Evolutionary conservation across 2,797 vertebrate genomes (phyloP).

Genomic region (Melanitta fusca): DNA sequence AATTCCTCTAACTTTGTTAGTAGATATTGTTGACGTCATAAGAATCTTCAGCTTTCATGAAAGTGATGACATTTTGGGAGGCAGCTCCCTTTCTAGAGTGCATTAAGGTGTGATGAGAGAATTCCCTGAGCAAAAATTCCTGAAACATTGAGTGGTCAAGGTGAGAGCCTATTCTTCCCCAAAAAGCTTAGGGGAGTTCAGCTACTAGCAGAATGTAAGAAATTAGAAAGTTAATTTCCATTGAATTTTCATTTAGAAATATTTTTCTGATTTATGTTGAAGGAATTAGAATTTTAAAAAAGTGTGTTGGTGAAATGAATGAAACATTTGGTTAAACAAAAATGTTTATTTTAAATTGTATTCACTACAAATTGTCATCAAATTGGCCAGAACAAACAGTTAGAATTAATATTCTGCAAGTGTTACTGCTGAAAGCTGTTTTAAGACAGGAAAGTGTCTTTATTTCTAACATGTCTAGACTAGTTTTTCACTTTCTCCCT

Average conservation of each 20-base stretch:
- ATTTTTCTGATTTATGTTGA: not conserved
- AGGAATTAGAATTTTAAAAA: not conserved
- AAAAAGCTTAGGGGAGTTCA: not conserved
- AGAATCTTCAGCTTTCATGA: not conserved
- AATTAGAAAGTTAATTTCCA: not conserved
- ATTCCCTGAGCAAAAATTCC: not conserved
- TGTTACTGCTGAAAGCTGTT: not conserved
- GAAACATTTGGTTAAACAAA: not conserved
- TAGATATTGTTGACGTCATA: not conserved
- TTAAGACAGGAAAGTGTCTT: not conserved
- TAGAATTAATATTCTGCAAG: not conserved
- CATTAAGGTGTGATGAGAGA: not conserved
- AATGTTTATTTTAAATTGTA: not conserved
- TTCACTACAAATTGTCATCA: not conserved
- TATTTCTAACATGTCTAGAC: not conserved
- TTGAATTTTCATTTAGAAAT: not conserved
- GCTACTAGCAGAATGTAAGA: not conserved
- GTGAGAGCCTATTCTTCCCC: not conserved
- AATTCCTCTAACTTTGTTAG: not conserved
- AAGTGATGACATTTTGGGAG: not conserved
- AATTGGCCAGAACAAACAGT: slow-evolving; percentile 9
- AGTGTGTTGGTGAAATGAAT: not conserved
- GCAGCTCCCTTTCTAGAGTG: not conserved
- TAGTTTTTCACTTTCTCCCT: not conserved
- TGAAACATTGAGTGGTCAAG: not conserved